A percentile compares a stretch with the other conserved stretches of the same genome.
phyloP scores from a whole-genome alignment of 2,888 invertebrate species.

The Nymphalis polychloros region DNA sequence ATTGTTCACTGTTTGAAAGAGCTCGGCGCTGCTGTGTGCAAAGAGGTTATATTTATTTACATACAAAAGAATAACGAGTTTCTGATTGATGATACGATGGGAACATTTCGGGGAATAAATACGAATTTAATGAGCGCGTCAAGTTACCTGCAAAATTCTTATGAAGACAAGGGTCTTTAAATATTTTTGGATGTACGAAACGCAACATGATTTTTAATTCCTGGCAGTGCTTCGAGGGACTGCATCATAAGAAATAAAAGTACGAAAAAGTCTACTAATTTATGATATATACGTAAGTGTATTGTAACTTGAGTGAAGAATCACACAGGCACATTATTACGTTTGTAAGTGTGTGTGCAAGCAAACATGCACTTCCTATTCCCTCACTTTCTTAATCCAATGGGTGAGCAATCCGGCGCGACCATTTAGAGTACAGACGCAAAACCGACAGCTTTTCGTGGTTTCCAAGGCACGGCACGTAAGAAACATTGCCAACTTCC shows the following conservation, averaged over 20 bases:
- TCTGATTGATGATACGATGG: slow-evolving; percentile 7
- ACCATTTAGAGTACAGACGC: too few species aligned
- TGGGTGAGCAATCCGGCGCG: too few species aligned
- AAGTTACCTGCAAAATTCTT: not conserved
- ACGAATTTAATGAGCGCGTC: slow-evolving; percentile 11
- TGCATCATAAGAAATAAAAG: not conserved
- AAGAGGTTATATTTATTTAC: not conserved
- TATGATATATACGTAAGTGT: not conserved
- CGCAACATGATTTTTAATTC: not conserved
- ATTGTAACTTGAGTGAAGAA: too few species aligned
- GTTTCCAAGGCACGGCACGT: too few species aligned
- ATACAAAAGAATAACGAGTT: slow-evolving; percentile 15
- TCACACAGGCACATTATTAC: too few species aligned
- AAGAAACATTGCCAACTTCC: too few species aligned
- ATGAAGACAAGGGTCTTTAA: slow-evolving; percentile 1
- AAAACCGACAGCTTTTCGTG: too few species aligned
- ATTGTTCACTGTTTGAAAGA: not conserved
- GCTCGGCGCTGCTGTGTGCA: not conserved
- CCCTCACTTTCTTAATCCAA: too few species aligned
- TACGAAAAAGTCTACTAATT: not conserved
- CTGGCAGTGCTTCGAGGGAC: not conserved
- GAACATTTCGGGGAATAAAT: slow-evolving; percentile 12
- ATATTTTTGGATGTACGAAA: slow-evolving; percentile 3
- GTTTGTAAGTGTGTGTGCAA: too few species aligned
- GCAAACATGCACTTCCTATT: too few species aligned